Evolutionary conservation across 2,113 vertebrate genomes (phyloP).

Genomic region (Chloroceryle aenea): DNA sequence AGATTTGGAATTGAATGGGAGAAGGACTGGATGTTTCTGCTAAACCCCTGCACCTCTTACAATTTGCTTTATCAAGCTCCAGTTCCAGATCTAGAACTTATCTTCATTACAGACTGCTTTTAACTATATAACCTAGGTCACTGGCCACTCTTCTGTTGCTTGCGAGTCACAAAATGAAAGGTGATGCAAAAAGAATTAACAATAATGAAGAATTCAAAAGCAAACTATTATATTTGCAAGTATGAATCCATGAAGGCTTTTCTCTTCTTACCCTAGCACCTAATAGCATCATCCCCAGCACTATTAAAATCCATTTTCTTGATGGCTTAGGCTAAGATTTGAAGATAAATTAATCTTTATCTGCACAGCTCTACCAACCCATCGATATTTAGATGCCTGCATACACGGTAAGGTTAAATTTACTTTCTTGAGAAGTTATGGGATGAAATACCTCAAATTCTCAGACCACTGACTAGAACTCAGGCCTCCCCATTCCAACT

Average conservation of each 20-base stretch:
- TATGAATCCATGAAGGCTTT: background rate
- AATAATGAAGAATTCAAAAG: background rate
- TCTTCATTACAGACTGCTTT: background rate
- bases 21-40: background rate
- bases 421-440: background rate
- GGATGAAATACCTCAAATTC: background rate
- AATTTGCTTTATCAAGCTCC: background rate
- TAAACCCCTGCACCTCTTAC: background rate
- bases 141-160: background rate
- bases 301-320: background rate
- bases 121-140: background rate
- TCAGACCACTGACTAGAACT: background rate
- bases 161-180: background rate
- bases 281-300: background rate
- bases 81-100: background rate
- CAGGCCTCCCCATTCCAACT: background rate
- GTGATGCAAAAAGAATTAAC: background rate
- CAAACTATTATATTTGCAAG: background rate
- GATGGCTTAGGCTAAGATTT: background rate
- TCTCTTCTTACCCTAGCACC: background rate
- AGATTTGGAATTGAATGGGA: background rate
- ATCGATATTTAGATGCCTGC: background rate
- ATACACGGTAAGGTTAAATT: background rate
- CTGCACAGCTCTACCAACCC: background rate
- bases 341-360: background rate